Evolutionary conservation across 2,113 vertebrate species (phyloP), one percentile per base, ranked within the genome.

Genomic region (Crotalus tigris): DNA sequence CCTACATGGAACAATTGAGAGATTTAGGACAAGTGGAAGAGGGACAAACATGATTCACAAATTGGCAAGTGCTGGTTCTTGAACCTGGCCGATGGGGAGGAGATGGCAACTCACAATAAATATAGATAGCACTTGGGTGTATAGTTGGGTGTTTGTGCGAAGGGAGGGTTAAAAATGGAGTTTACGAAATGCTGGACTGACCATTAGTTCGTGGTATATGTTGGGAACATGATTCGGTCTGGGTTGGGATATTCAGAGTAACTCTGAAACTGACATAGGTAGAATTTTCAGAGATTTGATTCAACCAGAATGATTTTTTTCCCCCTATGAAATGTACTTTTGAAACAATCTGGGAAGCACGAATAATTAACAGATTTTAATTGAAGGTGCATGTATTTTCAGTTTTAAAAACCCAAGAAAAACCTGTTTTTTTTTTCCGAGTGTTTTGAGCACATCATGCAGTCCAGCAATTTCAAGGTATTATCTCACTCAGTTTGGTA

Each of bases 401-500:
- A 88, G 17, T 88, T 54, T 75, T 24, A 88, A 69, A 69, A 64
- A 39, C 12, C 21, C 49, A 88, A 92, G 58, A 64, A 69, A 44
- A 13, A 17, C 0, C 0, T 15, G 29, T 1, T 49, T 12, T 85
- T 92, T 87, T 64, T 61, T 13, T 4, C 0, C 1, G 58, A 33
- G 11, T 69, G 4, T 58, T 17, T 1, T 1, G 91, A 0, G 92
- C 44, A 15, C 92, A 24, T 7, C 85, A 15, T 39, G 5, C 93
- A 2, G 86, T 92, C 75, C 85, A 91, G 15, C 44, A 90, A 8
- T 19, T 90, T 5, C 1, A 0, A 9, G 19, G 54, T 29, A 85
- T n/a, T 94, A n/a, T 93, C 95, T 15, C 5, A 3, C 5, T 94
- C 49, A 44, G 91, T 93, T 93, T 87, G 58, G 12, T 91, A 33